Percentiles rank a stretch among this genome's conserved stretches.
phyloP scores from a whole-genome alignment of 1,140 invertebrate species.

The Tetramorium parvispinum region DNA sequence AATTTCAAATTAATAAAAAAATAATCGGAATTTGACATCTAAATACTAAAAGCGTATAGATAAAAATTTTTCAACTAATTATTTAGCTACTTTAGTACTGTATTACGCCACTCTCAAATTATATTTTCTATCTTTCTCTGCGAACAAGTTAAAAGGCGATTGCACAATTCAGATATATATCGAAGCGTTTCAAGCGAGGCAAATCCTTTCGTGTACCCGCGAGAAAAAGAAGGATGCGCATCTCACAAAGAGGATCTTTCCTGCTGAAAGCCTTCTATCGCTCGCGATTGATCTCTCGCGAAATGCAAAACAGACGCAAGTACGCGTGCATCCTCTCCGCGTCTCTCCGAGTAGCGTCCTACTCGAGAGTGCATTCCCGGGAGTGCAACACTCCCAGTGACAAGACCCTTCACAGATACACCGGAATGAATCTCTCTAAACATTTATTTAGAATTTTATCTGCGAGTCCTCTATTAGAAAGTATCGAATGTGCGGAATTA shows the following conservation, averaged over 20 bases:
- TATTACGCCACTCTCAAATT: constrained; percentile 7
- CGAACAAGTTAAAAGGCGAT: background rate
- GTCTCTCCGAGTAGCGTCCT: background rate
- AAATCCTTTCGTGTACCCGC: background rate
- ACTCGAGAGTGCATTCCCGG: constrained; percentile 8
- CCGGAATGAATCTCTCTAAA: background rate
- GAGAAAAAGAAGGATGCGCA: constrained; percentile 18
- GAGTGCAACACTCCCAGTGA: constrained; percentile 3
- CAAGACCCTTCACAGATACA: background rate
- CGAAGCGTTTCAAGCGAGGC: constrained; percentile 23
- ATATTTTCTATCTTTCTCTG: constrained; percentile 12
- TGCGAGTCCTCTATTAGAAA: background rate
- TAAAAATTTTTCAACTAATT: background rate
- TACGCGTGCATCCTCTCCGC: constrained; percentile 57
- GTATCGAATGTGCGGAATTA: background rate
- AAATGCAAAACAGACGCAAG: constrained; percentile 50
- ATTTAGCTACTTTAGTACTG: background rate
- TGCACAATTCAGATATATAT: constrained; percentile 54
- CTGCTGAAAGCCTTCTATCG: constrained; percentile 44
- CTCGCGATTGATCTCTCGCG: constrained; percentile 38
- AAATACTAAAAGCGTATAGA: no score
- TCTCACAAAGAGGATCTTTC: constrained; percentile 32
- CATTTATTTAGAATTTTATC: background rate
- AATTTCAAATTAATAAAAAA: background rate
- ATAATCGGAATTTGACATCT: background rate